Conservation (phyloP, 2,797 vertebrate genomes). For the Nannoperca australis region DNA sequence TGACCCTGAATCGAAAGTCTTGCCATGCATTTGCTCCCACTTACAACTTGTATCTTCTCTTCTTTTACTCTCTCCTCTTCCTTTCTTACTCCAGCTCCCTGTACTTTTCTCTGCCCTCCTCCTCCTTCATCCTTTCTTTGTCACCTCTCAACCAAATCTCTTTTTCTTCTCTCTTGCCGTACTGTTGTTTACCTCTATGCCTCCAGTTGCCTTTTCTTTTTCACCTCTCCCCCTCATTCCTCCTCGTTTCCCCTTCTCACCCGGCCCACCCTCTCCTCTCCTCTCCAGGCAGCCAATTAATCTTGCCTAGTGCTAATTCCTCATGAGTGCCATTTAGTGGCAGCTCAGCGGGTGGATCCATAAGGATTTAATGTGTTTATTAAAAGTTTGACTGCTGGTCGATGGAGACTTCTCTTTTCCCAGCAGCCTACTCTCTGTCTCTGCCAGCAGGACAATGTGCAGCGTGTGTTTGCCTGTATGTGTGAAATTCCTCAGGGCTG, state of each 20-base stretch:
- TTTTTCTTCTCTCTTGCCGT: not conserved
- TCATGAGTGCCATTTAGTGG: conserved; percentile 72
- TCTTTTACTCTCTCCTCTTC: not conserved
- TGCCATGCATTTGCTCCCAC: conserved; percentile 10
- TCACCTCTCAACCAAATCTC: conserved; percentile 4
- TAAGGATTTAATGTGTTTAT: conserved; percentile 81
- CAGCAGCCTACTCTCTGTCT: conserved; percentile 54
- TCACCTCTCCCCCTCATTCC: conserved; percentile 12
- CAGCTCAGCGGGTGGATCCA: conserved; percentile 74
- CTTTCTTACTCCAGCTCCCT: not conserved
- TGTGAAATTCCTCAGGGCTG: conserved; percentile 55
- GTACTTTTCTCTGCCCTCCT: not conserved
- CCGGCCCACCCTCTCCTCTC: conserved; percentile 9
- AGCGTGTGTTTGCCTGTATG: conserved; percentile 47
- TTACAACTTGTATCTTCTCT: conserved; percentile 21
- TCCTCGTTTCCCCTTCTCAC: conserved; percentile 19
- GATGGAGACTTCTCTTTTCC: conserved; percentile 62
- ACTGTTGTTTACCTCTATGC: conserved; percentile 7
- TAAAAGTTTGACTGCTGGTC: conserved; percentile 77
- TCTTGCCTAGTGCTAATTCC: conserved; percentile 74
- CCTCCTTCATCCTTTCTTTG: not conserved
- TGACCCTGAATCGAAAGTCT: conserved; percentile 53
- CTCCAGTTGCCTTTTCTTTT: conserved; percentile 8
- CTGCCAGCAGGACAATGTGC: conserved; percentile 62
- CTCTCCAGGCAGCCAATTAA: conserved; percentile 69